Evolutionary conservation across 1,140 invertebrate species (phyloP), one percentile per base, ranked within the genome.

Genomic region (Plutomurus gul): DNA sequence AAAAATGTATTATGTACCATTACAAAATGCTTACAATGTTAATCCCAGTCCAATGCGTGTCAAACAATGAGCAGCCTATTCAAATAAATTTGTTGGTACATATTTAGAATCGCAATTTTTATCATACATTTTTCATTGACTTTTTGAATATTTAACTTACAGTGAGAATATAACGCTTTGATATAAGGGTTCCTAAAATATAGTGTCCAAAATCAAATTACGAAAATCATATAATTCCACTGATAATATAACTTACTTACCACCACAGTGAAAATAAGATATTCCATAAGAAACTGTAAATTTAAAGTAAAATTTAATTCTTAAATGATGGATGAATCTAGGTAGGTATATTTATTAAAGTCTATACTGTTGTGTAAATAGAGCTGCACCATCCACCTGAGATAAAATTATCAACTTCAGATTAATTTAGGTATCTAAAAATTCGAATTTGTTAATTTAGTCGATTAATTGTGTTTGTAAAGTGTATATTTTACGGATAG

Each of bases 61-160:
- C 18, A 47, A 27, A 18, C 72, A 74, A 74, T 74, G 72, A n/a
- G 39, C 72, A n/a, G 72, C n/a, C n/a, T n/a, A n/a, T n/a, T n/a
- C n/a, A n/a, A n/a, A n/a, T n/a, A n/a, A n/a, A n/a, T n/a, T n/a
- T n/a, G n/a, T n/a, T n/a, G n/a, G n/a, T n/a, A n/a, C n/a, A n/a
- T n/a, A n/a, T n/a, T n/a, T n/a, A n/a, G n/a, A n/a, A n/a, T n/a
- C n/a, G n/a, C n/a, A n/a, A n/a, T n/a, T n/a, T n/a, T n/a, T n/a
- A n/a, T n/a, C n/a, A n/a, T n/a, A n/a, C n/a, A n/a, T n/a, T n/a
- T n/a, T n/a, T n/a, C n/a, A n/a, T n/a, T n/a, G n/a, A n/a, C n/a
- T n/a, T n/a, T n/a, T n/a, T n/a, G n/a, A n/a, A n/a, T n/a, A n/a
- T n/a, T n/a, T n/a, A n/a, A n/a, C n/a, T n/a, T n/a, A n/a, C 72